Base-by-base conservation (phyloP, 2,113 vertebrate species). In the Nestor notabilis region DNA sequence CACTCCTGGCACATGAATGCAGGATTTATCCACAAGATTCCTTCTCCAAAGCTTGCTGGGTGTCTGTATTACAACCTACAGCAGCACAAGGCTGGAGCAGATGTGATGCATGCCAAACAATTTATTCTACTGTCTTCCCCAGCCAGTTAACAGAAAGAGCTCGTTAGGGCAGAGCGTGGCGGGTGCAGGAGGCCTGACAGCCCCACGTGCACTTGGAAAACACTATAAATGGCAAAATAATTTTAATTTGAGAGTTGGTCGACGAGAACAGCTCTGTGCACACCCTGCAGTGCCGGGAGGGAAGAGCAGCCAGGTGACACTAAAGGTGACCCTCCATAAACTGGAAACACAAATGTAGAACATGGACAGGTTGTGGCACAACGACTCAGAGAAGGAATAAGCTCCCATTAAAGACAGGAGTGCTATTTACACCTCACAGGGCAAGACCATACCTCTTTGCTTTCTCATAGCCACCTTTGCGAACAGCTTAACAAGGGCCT, bases 401-500 rank as follows among this genome's bases (percentile, higher is more conserved):
- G 52, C 11, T 90, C 55, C 41, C 15, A 9, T 17, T 8, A 24
- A 69, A 50, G 35, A 56, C 1, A 2, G 13, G 63, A 39, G 8
- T 3, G 19, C n/a, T 65, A 25, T 44, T 71, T n/a, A 44, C 16
- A 46, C 17, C 52, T 55, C 13, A 7, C 9, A 33, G 33, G 49
- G 17, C 20, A 60, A 46, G 53, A 56, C 39, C 60, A 5, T 13
- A 33, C 28, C 37, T 56, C 58, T 50, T 10, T 9, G 9, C 35
- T 58, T 43, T 74, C 84, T 68, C 23, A 28, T 1, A 43, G 2
- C 58, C 7, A 20, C 12, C 37, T 68, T 17, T 41, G 31, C n/a
- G 65, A 77, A 44, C 50, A 50, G 27, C 2, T 0, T 28, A 56
- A 50, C 1, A 1, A 1, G 17, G n/a, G 28, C 41, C 31, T 56